Conservation (phyloP, 2,113 vertebrate species). For the Cnemophilus loriae region DNA sequence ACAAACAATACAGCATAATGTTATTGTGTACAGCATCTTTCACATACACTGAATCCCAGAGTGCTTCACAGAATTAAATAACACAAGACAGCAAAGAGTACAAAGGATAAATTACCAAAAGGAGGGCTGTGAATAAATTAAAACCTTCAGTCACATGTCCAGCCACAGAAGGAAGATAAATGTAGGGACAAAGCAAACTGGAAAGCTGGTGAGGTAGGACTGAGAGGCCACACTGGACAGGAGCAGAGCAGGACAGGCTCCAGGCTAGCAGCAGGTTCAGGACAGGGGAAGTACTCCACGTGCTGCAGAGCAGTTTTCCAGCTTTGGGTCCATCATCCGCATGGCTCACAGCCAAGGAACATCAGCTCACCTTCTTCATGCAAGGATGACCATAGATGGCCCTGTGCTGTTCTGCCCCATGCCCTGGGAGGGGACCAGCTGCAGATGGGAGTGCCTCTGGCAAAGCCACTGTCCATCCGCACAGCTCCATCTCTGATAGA, state of each 20-base stretch:
- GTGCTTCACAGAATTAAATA: conserved; percentile 51
- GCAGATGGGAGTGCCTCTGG: background rate
- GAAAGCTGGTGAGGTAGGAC: background rate
- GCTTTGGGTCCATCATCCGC: background rate
- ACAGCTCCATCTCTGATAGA: background rate
- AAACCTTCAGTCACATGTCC: conserved; percentile 16
- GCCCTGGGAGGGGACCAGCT: background rate
- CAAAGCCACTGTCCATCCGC: background rate
- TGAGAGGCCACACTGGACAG: background rate
- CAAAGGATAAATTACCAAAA: conserved; percentile 48
- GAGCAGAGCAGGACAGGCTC: background rate
- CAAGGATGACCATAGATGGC: no score
- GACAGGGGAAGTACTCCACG: background rate
- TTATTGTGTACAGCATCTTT: conserved; percentile 41
- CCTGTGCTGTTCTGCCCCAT: background rate
- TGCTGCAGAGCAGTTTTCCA: background rate
- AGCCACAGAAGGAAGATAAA: background rate
- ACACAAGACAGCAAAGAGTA: conserved; percentile 33
- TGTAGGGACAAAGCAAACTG: background rate
- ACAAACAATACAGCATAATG: conserved; percentile 43
- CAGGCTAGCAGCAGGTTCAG: background rate
- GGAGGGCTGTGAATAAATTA: conserved; percentile 39
- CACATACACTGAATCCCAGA: conserved; percentile 13
- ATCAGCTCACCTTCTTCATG: background rate
- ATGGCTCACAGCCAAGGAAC: background rate